Evolutionary conservation across 2,113 vertebrate species (phyloP), one percentile per base, ranked within the genome.

Genomic region (Perca schrenkii): DNA sequence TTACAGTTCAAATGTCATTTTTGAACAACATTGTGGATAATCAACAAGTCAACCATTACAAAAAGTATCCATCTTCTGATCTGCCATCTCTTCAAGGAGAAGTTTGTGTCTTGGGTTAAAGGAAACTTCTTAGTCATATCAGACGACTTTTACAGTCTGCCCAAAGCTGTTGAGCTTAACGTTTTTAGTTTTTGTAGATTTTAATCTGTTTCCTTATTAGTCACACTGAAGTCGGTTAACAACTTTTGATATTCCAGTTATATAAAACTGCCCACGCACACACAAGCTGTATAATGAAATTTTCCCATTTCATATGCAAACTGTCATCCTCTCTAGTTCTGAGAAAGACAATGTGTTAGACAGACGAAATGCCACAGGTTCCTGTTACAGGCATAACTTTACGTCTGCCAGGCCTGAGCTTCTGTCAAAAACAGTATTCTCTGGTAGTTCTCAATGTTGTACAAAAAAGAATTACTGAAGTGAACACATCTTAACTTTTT

Each of bases 141-240:
- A n/a, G 19, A 22, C 25, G n/a, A n/a, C 4, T n/a, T 63, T n/a
- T 40, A 40, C 4, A 52, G 57, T 17, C 28, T 7, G 15, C 5
- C 60, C 31, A 36, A 62, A 13, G 16, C 17, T 8, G 10, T 4
- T 17, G 16, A 34, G 8, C 16, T 31, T 15, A 60, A 60, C 5
- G 2, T 10, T 4, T 60, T 11, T 36, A 21, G 15, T 16, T 60
- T 17, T 19, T 36, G 14, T 17, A 19, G 31, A 34, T 34, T 10
- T 61, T 0, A 57, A 46, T 22, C 4, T 2, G 28, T 56, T 28
- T 28, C 25, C 17, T 58, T 1, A 3, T 53, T 10, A 73, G 46
- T 77, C 62, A 83, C 19, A 65, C 43, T 64, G 73, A 71, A 7
- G 34, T 54, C 31, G 1, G 43, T 61, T 74, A 21, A 43, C 40